Base-by-base conservation (phyloP, 2,888 invertebrate genomes). In the Halictus ligatus region DNA sequence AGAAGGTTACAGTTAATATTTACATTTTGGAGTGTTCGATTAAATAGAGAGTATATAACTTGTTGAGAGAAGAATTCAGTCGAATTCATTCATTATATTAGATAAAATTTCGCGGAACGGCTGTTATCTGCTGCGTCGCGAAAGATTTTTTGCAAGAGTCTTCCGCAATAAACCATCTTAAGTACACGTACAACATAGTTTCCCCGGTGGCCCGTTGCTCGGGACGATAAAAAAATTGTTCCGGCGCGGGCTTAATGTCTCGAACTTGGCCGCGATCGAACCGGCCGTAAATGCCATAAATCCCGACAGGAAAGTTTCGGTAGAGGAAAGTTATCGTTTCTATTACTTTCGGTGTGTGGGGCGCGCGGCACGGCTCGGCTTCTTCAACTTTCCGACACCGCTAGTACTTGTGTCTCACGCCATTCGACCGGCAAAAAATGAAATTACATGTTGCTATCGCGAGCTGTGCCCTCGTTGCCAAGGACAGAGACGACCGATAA, bases 391-490 rank as follows among this genome's bases (percentile, higher is more conserved):
- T 83, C 58, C 43, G 79, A 76, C 83, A 74, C 78, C 35, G 25
- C 58, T 78, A 60, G 78, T 81, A 74, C 69, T 48, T n/a, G 72
- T 35, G 67, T 67, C 35, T 21, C 69, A 6, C 40, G n/a, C 75
- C 64, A 21, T 29, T 8, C 8, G 46, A 18, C 25, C 35, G 21
- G 43, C 43, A 35, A 72, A 75, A 75, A 78, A 69, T 80, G 29
- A 67, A 83, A 83, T 80, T 85, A 83, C 79, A 83, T 75, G 48
- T 25, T 40, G 54, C 60, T 40, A 43, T 74, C 58, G 54, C 35
- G 73, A 54, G 29, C 76, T 75, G 71, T 15, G 80, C 43, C 73
- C 18, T 18, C 29, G 18, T 81, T 73, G 46, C 4, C 29, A 58
- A 12, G 64, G 54, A 29, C 15, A 13, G 43, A 35, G 67, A 60